These are phyloP conservation scores for Macquaria australasica DNA, from an alignment of 2,113 vertebrate genomes.

Conservation along the genomic window DNA sequence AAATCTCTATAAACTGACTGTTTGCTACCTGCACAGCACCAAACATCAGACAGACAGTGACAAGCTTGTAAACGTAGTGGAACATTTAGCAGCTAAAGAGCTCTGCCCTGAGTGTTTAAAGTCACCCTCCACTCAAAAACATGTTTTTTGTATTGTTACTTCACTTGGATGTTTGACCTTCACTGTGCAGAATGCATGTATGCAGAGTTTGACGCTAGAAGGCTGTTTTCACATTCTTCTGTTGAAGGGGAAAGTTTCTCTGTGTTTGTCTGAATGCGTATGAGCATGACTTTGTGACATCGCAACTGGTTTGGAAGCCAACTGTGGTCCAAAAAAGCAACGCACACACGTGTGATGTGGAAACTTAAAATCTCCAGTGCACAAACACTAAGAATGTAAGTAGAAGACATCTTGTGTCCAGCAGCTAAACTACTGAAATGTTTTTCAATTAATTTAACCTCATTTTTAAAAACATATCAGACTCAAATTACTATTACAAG, in stretches of 20 bases:
- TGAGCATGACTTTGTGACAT: not conserved
- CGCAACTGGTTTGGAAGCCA: not conserved
- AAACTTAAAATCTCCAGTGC: not conserved
- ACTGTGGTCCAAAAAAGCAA: not conserved
- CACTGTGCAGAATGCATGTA: not conserved
- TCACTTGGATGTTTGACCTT: not conserved
- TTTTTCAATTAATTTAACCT: too few relatives aligned
- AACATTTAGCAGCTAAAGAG: not conserved
- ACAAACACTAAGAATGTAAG: not conserved
- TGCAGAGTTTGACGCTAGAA: not conserved
- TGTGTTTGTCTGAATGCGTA: not conserved
- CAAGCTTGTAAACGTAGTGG: accelerated
- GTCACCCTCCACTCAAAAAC: not conserved
- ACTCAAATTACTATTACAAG: not conserved
- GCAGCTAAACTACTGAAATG: not conserved
- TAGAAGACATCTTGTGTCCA: not conserved
- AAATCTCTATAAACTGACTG: too few relatives aligned
- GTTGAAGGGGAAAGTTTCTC: not conserved
- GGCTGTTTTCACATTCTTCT: not conserved
- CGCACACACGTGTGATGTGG: not conserved
- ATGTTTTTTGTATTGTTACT: not conserved
- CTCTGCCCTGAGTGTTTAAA: not conserved
- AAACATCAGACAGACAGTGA: not conserved
- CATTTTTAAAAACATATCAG: not conserved
- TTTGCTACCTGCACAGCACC: not conserved